phyloP scores from a whole-genome alignment of 2,113 vertebrate genomes.

The Glaucomys volans region DNA sequence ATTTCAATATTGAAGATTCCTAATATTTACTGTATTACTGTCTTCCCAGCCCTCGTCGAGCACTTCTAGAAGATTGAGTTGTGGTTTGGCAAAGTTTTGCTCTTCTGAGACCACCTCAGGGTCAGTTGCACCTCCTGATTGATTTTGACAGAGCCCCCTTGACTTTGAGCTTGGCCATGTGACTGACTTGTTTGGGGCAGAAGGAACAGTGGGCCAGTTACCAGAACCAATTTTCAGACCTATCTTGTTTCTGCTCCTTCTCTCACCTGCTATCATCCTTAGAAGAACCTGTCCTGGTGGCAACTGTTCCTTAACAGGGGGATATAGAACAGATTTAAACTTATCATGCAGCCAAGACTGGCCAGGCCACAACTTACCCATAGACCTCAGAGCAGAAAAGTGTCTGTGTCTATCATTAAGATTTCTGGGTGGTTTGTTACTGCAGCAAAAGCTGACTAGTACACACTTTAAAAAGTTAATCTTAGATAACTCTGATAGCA shows the following conservation, averaged over 20 bases:
- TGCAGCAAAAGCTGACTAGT: neutral
- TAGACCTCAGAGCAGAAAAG: neutral
- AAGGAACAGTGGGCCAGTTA: neutral
- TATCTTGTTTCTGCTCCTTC: neutral
- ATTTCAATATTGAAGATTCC: neutral
- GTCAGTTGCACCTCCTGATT: neutral
- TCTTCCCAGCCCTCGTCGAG: neutral
- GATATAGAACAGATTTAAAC: neutral
- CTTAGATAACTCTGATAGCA: neutral
- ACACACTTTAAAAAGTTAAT: neutral
- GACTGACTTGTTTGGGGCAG: neutral
- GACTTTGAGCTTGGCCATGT: neutral
- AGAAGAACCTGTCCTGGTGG: neutral
- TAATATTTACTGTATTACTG: neutral
- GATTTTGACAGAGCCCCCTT: neutral
- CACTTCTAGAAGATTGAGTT: neutral
- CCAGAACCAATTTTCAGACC: neutral
- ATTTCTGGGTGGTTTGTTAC: neutral
- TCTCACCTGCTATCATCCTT: neutral
- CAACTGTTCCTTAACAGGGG: neutral
- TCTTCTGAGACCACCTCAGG: neutral
- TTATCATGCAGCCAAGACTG: neutral
- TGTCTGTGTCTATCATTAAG: neutral
- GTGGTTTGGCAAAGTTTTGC: neutral
- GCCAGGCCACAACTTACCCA: neutral